Conservation (phyloP, 2,113 vertebrate genomes). For the Scytalopus superciliaris region DNA sequence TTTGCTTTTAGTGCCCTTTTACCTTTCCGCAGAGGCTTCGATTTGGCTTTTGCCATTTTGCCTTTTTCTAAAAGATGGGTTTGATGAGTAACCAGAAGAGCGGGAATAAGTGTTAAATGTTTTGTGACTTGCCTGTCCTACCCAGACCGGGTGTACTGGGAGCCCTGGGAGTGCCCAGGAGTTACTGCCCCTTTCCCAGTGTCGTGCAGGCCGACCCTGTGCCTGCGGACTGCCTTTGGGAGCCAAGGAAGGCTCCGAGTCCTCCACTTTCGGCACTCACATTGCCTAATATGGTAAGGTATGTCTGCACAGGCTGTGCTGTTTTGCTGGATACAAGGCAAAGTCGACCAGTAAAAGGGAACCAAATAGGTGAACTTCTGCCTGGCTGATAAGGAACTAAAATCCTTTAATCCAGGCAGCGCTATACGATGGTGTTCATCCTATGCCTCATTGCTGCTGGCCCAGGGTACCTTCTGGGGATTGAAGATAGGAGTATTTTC, state of each 20-base stretch:
- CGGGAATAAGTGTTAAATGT: neutral
- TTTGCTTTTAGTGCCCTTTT: neutral
- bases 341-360: constrained; percentile 2
- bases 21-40: neutral
- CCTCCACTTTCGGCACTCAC: constrained; percentile 8
- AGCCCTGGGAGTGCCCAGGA: neutral
- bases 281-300: constrained; percentile 83
- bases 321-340: neutral
- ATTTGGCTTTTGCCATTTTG: neutral
- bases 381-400: neutral
- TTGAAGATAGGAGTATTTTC: neutral
- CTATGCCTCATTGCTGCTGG: accelerated
- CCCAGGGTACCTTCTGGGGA: neutral
- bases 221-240: constrained; percentile 14
- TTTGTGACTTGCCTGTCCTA: neutral
- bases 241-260: constrained; percentile 45
- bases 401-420: neutral
- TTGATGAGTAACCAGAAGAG: neutral
- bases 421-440: accelerated
- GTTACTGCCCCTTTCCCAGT: neutral
- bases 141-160: neutral
- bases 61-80: neutral
- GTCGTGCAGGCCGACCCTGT: accelerated
- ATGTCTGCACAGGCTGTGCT: constrained; percentile 55
- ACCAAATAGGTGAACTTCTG: constrained; percentile 9